Percentiles rank a stretch among this genome's conserved stretches.
These are phyloP conservation scores for Cataglyphis altisquamis DNA, from an alignment of 2,888 invertebrate genomes.

Conservation along the genomic window DNA sequence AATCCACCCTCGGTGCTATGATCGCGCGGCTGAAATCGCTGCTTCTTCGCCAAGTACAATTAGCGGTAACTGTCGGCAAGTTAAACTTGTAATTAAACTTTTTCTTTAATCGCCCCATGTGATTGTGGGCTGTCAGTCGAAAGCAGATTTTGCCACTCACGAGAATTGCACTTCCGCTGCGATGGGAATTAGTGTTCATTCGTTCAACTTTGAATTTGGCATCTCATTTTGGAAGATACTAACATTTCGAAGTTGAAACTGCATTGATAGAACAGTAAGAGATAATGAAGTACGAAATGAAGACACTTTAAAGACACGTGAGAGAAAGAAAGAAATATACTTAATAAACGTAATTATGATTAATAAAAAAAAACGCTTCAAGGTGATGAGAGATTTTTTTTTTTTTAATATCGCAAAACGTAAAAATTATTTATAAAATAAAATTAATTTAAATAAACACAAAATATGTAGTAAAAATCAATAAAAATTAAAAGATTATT, in stretches of 20 bases:
- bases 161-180: constrained; percentile 48
- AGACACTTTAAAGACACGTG: neutral
- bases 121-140: constrained; percentile 55
- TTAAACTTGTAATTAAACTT: constrained; percentile 71
- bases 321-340: neutral
- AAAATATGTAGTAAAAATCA: neutral
- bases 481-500: neutral
- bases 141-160: constrained; percentile 52
- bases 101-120: constrained; percentile 68
- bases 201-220: constrained; percentile 50
- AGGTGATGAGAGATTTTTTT: neutral
- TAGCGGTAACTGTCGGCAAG: constrained; percentile 56
- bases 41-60: constrained; percentile 61
- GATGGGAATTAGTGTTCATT: constrained; percentile 48
- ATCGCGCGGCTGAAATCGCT: constrained; percentile 65
- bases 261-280: constrained; percentile 30
- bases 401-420: neutral
- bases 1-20: constrained; percentile 64
- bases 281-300: constrained; percentile 46
- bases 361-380: neutral
- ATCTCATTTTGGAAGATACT: constrained; percentile 51
- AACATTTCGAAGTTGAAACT: constrained; percentile 39
- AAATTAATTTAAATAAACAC: neutral
- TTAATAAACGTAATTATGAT: constrained; percentile 20
- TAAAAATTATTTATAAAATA: neutral